Evolutionary conservation across 1,140 invertebrate species (phyloP), one percentile per base, ranked within the genome.

Genomic region (Nephila pilipes): DNA sequence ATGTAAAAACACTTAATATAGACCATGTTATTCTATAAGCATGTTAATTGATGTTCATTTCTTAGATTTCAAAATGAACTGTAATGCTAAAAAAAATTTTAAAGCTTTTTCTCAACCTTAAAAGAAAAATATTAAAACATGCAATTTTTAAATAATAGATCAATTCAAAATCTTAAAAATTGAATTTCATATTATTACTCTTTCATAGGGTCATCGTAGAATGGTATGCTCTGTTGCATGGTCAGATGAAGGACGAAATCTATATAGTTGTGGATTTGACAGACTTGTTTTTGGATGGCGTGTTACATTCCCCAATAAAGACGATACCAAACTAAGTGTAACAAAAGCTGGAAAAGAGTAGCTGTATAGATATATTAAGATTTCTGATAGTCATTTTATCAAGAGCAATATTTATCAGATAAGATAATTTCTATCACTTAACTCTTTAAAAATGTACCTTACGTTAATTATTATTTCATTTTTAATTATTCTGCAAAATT

Each of bases 201-300:
- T 60, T 95, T 94, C 95, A 94, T 95, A 99, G 97, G 98, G 99
- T 92, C 99, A 99, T 95, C 97, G 97, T 29, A 97, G 99, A 79
- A 99, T 99, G 98, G 99, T 99, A 4, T 98, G 98, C 75, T 97
- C 97, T 46, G 97, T 98, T 8, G 97, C 98, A 1, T 99, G 99
- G 99, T 97, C 97, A 18, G 98, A 99, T 94, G 98, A 99, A 92
- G 96, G 96, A 46, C 96, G 96, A 94, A 99, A 99, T 96, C 97
- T 99, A 94, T 99, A 99, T 95, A 99, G 98, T 18, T 99, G 98
- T 95, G 98, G 99, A 55, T 99, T 99, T 95, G 99, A 99, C 96
- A 97, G 98, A 90, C 96, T 98, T 93, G 98, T 99, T 8, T 96
- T 99, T 83, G 99, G 98, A 80, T 99, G 99, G 99, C 97, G 97